A percentile compares a stretch with the other conserved stretches of the same genome.
Evolutionary conservation across 2,113 vertebrate genomes (phyloP).

Genomic region (Apus apus): DNA sequence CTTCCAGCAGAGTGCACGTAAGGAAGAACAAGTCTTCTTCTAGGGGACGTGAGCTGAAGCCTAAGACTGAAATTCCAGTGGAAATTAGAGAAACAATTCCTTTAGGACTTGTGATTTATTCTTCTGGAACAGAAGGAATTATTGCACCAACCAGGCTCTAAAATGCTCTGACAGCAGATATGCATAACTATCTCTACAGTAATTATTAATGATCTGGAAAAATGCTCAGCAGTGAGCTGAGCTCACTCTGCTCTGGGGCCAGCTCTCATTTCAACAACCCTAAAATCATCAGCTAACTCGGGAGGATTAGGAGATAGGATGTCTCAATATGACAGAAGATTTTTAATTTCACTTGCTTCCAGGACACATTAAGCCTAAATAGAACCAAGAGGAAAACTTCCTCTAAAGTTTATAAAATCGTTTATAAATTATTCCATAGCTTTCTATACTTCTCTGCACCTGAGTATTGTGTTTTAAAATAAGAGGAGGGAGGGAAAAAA

Average conservation of each 20-base stretch:
- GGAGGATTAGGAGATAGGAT: neutral
- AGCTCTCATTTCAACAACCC: neutral
- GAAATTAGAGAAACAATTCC: neutral
- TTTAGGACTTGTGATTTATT: neutral
- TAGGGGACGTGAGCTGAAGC: neutral
- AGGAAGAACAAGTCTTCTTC: neutral
- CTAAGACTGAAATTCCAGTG: neutral
- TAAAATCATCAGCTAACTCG: neutral
- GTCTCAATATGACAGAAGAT: neutral
- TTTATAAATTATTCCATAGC: neutral
- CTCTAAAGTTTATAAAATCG: neutral
- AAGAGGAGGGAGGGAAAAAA: neutral
- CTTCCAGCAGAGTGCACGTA: neutral
- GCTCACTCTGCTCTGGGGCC: neutral
- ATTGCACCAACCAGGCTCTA: neutral
- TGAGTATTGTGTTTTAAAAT: neutral
- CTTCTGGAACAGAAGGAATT: neutral
- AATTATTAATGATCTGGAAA: slow-evolving; percentile 2
- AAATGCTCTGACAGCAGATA: neutral
- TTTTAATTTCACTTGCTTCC: neutral
- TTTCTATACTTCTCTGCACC: neutral
- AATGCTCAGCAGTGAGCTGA: neutral
- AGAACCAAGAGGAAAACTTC: neutral
- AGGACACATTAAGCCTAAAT: neutral
- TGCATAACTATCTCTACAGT: neutral